Evolutionary conservation across 2,888 invertebrate genomes (phyloP).

Genomic region (Chaitophorus viminalis): DNA sequence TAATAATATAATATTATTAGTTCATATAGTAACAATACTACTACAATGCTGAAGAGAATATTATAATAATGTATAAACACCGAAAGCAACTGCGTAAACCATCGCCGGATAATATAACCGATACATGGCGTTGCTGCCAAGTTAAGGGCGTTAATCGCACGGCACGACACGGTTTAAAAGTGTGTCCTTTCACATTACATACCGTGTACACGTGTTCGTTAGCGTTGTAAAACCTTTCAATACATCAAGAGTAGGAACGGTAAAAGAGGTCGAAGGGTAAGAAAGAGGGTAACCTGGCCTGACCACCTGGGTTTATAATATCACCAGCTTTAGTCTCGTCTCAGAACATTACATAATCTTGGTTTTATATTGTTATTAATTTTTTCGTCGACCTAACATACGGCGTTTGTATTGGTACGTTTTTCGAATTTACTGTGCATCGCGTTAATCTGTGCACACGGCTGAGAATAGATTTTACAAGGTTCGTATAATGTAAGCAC

Average conservation of each 20-base stretch:
- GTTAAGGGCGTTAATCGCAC: background rate
- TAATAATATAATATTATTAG: background rate
- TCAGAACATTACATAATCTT: too few species aligned
- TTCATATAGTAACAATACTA: background rate
- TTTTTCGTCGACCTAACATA: too few species aligned
- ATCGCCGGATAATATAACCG: background rate
- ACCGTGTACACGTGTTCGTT: background rate
- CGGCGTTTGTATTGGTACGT: too few species aligned
- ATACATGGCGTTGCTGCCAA: background rate
- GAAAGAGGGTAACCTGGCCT: too few species aligned
- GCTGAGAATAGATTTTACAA: too few species aligned
- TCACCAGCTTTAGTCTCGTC: background rate
- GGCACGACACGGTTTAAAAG: background rate
- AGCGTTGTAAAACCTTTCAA: background rate
- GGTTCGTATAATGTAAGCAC: too few species aligned
- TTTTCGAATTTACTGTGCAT: too few species aligned
- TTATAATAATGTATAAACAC: constrained; percentile 2
- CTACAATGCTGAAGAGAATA: background rate
- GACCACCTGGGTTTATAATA: background rate
- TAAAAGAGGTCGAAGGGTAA: background rate
- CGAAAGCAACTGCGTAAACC: background rate
- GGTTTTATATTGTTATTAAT: too few species aligned
- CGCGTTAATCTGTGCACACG: too few species aligned
- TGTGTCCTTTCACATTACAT: background rate
- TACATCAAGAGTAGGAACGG: too few species aligned